A percentile compares a stretch with the other conserved stretches of the same genome.
Evolutionary conservation across 2,888 invertebrate genomes (phyloP).

Genomic region (Campaea margaritaria): DNA sequence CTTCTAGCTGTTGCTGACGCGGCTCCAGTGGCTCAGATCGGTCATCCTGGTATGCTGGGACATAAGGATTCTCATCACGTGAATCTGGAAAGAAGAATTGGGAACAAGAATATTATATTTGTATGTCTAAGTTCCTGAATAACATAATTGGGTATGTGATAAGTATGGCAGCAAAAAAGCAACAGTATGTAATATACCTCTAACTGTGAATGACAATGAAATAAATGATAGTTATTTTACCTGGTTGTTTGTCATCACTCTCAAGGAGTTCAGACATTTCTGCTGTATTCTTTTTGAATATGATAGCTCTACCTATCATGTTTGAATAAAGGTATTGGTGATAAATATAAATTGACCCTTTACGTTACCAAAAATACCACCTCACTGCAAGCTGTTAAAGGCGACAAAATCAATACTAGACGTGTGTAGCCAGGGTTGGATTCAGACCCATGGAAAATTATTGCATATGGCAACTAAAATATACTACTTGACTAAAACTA

Average conservation of each 20-base stretch:
- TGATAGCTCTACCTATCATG: conserved; percentile 14
- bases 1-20: conserved; percentile 10
- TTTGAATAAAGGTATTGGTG: background rate
- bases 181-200: too few relatives aligned
- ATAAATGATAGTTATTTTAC: conserved; percentile 50
- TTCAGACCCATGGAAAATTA: too few relatives aligned
- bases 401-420: background rate
- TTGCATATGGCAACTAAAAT: too few relatives aligned
- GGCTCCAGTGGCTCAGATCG: conserved; percentile 46
- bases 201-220: too few relatives aligned
- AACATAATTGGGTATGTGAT: too few relatives aligned
- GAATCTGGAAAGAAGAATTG: conserved; percentile 45
- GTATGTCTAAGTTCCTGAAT: too few relatives aligned
- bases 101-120: too few relatives aligned
- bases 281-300: conserved; percentile 7
- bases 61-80: conserved; percentile 50
- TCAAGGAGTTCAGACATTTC: conserved; percentile 53
- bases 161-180: too few relatives aligned
- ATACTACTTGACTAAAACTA: background rate
- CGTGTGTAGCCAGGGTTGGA: too few relatives aligned
- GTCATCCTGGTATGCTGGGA: conserved; percentile 60
- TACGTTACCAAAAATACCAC: too few relatives aligned
- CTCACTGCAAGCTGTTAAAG: too few relatives aligned
- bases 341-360: too few relatives aligned
- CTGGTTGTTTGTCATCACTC: conserved; percentile 67